These are phyloP conservation scores for Verasper variegatus DNA, from an alignment of 2,113 vertebrate species.

Conservation along the genomic window DNA sequence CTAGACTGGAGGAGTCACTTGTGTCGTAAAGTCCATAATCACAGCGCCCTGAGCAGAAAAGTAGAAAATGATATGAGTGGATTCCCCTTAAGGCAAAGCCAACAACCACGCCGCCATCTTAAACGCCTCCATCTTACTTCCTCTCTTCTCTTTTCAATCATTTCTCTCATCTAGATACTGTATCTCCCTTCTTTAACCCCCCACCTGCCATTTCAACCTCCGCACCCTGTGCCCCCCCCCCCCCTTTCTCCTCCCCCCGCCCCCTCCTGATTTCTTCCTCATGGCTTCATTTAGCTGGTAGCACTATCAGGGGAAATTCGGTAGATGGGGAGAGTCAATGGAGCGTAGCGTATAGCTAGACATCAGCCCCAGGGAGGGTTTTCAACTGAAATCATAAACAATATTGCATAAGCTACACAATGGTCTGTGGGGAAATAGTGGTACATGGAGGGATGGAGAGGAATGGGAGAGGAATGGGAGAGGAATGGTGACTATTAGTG, in stretches of 20 bases:
- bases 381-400: conserved; percentile 82
- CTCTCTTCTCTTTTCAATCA: conserved; percentile 44
- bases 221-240: neutral
- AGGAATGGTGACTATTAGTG: conserved; percentile 70
- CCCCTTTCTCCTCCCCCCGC: conserved; percentile 7
- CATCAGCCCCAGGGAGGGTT: conserved; percentile 78
- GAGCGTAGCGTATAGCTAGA: conserved; percentile 74
- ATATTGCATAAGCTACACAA: conserved; percentile 79
- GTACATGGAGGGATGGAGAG: conserved; percentile 40
- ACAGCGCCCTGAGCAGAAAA: conserved; percentile 41
- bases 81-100: conserved; percentile 44
- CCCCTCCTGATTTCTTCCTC: conserved; percentile 53
- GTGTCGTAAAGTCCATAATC: conserved; percentile 54
- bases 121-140: conserved; percentile 36
- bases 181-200: conserved; percentile 55
- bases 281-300: conserved; percentile 81
- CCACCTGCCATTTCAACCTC: conserved; percentile 37
- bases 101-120: conserved; percentile 33
- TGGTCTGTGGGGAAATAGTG: conserved; percentile 59
- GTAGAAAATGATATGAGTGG: conserved; percentile 57
- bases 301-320: conserved; percentile 83
- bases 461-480: conserved; percentile 18
- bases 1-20: conserved; percentile 56
- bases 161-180: conserved; percentile 52
- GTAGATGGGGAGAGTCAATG: conserved; percentile 83